Evolutionary conservation across 2,113 vertebrate species (phyloP), one percentile per base, ranked within the genome.

Genomic region (Thinocorus orbignyianus): DNA sequence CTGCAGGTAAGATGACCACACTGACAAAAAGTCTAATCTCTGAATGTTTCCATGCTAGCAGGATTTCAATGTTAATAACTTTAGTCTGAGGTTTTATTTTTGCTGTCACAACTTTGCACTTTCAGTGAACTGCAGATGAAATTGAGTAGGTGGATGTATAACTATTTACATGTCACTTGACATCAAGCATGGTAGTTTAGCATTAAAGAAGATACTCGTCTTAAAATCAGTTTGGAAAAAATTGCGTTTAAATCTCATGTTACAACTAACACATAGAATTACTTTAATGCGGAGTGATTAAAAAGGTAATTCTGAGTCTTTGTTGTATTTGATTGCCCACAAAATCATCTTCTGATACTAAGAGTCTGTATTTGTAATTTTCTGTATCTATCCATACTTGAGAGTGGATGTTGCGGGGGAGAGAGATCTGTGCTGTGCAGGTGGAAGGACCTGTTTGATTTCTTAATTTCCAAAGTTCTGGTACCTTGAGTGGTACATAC

Each of bases 401-500:
- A 54, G 46, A 54, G 46, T 41, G 33, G 31, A 23, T 25, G n/a
- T 30, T 18, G 46, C 7, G 44, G 13, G 26, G 9, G 51, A 12
- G 9, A 7, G 3, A 3, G 24, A 20, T 48, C 49, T 4, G 5
- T 2, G 5, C 60, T 55, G 16, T 70, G 46, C 12, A 20, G 23
- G 24, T 41, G 33, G 19, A 44, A 65, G 20, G 6, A 1, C 64
- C n/a, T 22, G 6, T 52, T 58, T 44, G 30, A 37, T 17, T 41
- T 24, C 10, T n/a, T 44, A 19, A 20, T 4, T 60, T 85, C 30
- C n/a, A 20, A 46, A 88, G 28, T 61, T 72, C 37, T 1, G 0
- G 7, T 55, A 14, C 20, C 17, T 81, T 2, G 1, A 6, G 0
- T 25, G 19, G 37, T 46, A 31, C 5, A 0, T 18, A 41, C 54